These are phyloP conservation scores for Lordiphosa collinella DNA, from an alignment of 1,140 invertebrate species.

Conservation along the genomic window DNA sequence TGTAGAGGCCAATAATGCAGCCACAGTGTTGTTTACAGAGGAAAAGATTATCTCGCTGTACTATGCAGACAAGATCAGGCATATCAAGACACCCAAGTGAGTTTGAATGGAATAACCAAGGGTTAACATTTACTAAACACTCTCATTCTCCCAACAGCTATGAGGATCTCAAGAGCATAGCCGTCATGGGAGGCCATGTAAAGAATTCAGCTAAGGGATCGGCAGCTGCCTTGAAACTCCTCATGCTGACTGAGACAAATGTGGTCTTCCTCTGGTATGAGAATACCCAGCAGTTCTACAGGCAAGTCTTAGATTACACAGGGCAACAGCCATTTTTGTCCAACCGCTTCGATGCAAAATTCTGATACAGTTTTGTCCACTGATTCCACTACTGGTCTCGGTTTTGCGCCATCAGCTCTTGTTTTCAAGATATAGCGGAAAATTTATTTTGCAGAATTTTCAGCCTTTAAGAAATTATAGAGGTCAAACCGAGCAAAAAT, in stretches of 20 bases:
- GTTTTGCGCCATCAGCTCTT: no score
- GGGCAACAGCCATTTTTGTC: no score
- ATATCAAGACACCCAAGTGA: constrained; percentile 72
- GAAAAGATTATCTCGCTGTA: constrained; percentile 57
- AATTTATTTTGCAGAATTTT: no score
- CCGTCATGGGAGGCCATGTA: constrained; percentile 58
- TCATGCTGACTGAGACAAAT: constrained; percentile 72
- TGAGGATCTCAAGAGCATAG: constrained; percentile 68
- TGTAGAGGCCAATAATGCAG: constrained; percentile 70
- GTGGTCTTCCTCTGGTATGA: constrained; percentile 77
- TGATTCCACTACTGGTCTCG: no score
- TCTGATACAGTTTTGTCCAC: no score
- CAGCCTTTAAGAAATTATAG: no score
- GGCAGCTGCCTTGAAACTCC: constrained; percentile 61
- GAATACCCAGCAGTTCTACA: constrained; percentile 72
- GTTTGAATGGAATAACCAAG: neutral
- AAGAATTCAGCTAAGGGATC: constrained; percentile 61
- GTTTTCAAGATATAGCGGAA: no score
- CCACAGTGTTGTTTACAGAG: constrained; percentile 65
- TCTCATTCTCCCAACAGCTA: constrained; percentile 47
- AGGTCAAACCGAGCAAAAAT: no score
- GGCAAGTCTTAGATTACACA: constrained; percentile 38
- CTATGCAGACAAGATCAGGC: constrained; percentile 63
- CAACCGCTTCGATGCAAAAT: no score
- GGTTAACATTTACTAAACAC: neutral